Base-by-base conservation (phyloP, 2,888 invertebrate genomes). In the Sarcophaga caerulescens region DNA sequence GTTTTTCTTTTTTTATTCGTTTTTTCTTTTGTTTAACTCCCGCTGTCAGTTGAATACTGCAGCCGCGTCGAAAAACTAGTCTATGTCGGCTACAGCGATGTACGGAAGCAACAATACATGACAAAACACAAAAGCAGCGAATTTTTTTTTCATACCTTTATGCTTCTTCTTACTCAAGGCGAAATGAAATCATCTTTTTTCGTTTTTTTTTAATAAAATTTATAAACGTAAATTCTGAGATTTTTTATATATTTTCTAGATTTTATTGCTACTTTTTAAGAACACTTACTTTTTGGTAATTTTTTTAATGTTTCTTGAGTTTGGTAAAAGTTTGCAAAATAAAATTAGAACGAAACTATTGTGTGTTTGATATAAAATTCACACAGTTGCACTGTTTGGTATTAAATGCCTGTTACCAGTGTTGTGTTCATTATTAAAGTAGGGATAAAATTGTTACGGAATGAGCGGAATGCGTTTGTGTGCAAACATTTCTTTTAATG, bases 181-280 rank as follows among this genome's bases (percentile, higher is more conserved):
- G 90, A 90, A 90, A 92, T 92, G 92, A 92, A 92, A 92, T 92
- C 92, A 92, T 92, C 92, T 88, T 85, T 83, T 82, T 87, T 65
- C 17, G 14, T 1, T 65, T 17, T 4, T 4, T 65, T 35, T 65
- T 35, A 6, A 17, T 35, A 35, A 65, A 14, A 65, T n/a, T 57
- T 75, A 11, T n/a, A 35, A 10, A 25, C 25, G 14, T 66, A 77
- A 21, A 69, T 78, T 65, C 81, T 70, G 71, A 44, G 65, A 10
- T 1, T 52, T 14, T 11, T 52, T 52, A 52, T 12, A 3, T 52
- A 17, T 52, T 52, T 52, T 52, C 14, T 52, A 52, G 52, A 17
- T 14, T 14, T 14, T 52, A 4, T 5, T 4, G 4, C 1, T 52
- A 52, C 17, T 35, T 52, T 52, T 63, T 65, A 23, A 44, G 59